Conservation (phyloP, 2,113 vertebrate genomes). For the Peromyscus maniculatus region DNA sequence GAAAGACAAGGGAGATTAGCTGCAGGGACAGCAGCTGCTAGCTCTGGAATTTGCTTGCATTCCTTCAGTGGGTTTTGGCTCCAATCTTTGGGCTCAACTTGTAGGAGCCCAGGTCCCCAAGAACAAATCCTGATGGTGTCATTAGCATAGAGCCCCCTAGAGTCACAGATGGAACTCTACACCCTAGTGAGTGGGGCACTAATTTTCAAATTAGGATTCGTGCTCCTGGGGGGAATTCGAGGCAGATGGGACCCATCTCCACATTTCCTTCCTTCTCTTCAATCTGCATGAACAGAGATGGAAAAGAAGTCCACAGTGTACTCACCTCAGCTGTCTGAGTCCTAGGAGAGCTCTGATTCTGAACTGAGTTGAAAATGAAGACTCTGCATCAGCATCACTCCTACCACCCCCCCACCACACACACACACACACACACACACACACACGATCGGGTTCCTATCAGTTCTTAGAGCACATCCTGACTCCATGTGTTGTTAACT, state of each 20-base stretch:
- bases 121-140: not conserved
- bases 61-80: not conserved
- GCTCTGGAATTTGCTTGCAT: not conserved
- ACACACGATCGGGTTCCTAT: not conserved
- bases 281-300: not conserved
- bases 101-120: not conserved
- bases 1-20: constrained; percentile 41
- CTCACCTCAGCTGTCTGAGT: not conserved
- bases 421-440: too few relatives aligned
- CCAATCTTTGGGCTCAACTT: constrained; percentile 37
- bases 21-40: not conserved
- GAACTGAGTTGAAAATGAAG: not conserved
- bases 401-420: too few relatives aligned
- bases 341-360: not conserved
- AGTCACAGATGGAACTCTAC: not conserved
- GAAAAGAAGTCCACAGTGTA: not conserved
- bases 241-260: too few relatives aligned
- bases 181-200: not conserved
- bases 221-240: not conserved
- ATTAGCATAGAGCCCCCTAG: not conserved
- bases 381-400: not conserved
- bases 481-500: too few relatives aligned
- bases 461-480: not conserved
- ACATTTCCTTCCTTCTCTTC: accelerated
- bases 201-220: not conserved